Evolutionary conservation across 2,113 vertebrate genomes (phyloP), one percentile per base, ranked within the genome.

Genomic region (Pampusana beccarii): DNA sequence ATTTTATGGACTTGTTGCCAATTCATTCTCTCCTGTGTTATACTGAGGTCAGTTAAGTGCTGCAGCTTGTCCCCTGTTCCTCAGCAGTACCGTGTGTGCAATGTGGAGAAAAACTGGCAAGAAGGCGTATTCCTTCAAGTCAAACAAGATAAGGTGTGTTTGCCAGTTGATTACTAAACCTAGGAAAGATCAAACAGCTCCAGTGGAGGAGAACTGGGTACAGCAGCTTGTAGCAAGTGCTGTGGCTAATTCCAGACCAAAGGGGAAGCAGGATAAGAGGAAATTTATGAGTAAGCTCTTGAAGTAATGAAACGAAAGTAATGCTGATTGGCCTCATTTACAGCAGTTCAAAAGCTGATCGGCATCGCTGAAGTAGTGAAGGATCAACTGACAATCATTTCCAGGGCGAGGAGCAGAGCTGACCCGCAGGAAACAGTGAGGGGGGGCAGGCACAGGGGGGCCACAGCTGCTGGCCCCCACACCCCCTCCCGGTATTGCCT

Each of bases 281-380:
- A 95, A 94, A 97, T 91, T 88, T 95, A 95, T 83, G 92, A 97
- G 92, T 94, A 96, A 95, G 96, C 95, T 97, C 97, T 98, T 91
- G 96, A 97, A 97, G 96, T 97, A 96, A 98, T 94, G 95, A 96
- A 95, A 97, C 80, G 97, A 96, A 97, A 97, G 96, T 93, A 85
- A 97, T 92, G 96, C 90, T 96, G 96, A 97, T 91, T 97, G 96
- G 97, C 95, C 96, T 97, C 97, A 96, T 97, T 98, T 95, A 83
- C 87, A 78, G 95, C 92, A 92, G 96, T 92, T 97, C 97, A 96
- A 97, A 96, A 97, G 92, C 95, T 96, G 95, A 97, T 97, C 96
- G 90, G 91, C 95, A 65, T 84, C 36, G 16, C 92, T 95, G 95
- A 85, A 95, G 92, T 86, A 91, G 93, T 3, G 5, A 61, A 67